Evolutionary conservation across 1,140 invertebrate species (phyloP).

Genomic region (Acyrthosiphon pisum): DNA sequence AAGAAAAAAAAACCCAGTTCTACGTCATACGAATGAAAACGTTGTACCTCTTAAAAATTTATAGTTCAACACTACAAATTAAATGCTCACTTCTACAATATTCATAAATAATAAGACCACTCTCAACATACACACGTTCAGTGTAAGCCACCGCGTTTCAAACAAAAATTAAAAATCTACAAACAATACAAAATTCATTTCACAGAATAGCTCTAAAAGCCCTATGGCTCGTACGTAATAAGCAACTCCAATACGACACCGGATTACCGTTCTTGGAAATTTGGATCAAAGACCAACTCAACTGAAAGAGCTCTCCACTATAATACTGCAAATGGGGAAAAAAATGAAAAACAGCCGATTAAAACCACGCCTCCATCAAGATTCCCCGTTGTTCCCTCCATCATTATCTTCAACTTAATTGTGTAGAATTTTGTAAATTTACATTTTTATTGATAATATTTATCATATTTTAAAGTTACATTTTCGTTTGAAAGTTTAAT

Average conservation of each 20-base stretch:
- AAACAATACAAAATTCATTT: neutral
- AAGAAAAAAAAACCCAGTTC: too few relatives aligned
- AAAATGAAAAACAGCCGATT: too few relatives aligned
- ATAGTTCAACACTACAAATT: too few relatives aligned
- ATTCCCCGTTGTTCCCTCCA: too few relatives aligned
- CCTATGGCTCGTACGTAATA: neutral
- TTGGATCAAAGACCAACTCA: neutral
- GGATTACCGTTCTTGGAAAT: neutral
- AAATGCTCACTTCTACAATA: neutral
- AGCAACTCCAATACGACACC: neutral
- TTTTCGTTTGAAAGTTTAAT: neutral
- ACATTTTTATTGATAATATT: neutral
- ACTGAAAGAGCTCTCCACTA: neutral
- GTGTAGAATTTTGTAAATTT: neutral
- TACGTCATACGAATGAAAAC: too few relatives aligned
- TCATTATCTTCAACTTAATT: neutral
- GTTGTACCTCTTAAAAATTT: too few relatives aligned
- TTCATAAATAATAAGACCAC: neutral
- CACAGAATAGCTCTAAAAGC: neutral
- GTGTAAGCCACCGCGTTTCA: too few relatives aligned
- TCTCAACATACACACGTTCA: neutral
- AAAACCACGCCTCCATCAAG: too few relatives aligned
- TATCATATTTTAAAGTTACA: neutral
- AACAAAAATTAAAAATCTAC: neutral
- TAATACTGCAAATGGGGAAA: neutral